Conservation (phyloP, 2,113 vertebrate species). For the Salvelinus sp. region DNA sequence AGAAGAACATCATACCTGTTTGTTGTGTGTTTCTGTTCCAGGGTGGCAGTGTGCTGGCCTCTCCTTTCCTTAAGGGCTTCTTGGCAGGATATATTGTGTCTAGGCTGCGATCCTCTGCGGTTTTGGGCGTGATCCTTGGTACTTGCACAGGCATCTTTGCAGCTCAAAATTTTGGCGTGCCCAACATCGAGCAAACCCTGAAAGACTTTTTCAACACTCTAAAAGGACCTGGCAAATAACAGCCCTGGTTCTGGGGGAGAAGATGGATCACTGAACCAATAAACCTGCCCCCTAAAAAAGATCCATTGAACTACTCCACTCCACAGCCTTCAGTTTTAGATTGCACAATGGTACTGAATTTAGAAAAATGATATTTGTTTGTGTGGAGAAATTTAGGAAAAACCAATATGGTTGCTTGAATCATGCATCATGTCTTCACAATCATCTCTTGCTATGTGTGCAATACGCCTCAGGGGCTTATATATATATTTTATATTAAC, state of each 20-base stretch:
- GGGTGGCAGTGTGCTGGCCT: constrained; percentile 81
- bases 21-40: constrained; percentile 40
- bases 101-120: constrained; percentile 81
- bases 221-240: constrained; percentile 75
- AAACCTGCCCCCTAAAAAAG: too few relatives aligned
- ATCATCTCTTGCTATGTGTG: not conserved
- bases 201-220: constrained; percentile 82
- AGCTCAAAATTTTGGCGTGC: constrained; percentile 84
- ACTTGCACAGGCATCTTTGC: constrained; percentile 86
- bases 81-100: constrained; percentile 84
- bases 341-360: too few relatives aligned
- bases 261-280: not conserved
- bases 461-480: not conserved
- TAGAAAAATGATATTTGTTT: not conserved
- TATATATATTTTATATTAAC: not conserved
- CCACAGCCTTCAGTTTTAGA: not conserved
- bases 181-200: constrained; percentile 85
- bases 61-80: constrained; percentile 86
- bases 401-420: not conserved
- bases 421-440: not conserved
- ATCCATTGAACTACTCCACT: not conserved
- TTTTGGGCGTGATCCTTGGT: constrained; percentile 80
- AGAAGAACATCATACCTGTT: too few relatives aligned
- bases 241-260: not conserved
- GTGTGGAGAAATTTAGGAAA: not conserved